A percentile compares a stretch with the other conserved stretches of the same genome.
Conservation (phyloP, 2,888 invertebrate genomes). For the Nasonovia ribisnigri region DNA sequence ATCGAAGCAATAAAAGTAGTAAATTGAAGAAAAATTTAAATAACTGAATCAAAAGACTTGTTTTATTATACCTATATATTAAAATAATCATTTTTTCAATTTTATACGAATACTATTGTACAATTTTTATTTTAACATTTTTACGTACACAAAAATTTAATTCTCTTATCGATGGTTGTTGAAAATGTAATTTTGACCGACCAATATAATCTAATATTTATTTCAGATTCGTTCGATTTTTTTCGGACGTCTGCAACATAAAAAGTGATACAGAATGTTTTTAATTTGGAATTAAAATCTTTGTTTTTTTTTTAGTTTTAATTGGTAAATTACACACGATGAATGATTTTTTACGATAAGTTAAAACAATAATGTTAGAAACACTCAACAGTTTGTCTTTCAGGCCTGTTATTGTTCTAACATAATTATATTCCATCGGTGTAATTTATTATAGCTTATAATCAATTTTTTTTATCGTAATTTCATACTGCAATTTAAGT, state of each 20-base stretch:
- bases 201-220: neutral
- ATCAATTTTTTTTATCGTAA: neutral
- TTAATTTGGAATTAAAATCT: conserved; percentile 18
- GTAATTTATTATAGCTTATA: neutral
- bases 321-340: neutral
- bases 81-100: conserved; percentile 56
- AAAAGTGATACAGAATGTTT: conserved; percentile 26
- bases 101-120: conserved; percentile 49
- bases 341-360: neutral
- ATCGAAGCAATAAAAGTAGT: conserved; percentile 57
- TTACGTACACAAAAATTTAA: conserved; percentile 30
- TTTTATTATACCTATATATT: conserved; percentile 37
- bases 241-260: neutral
- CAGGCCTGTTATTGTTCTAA: neutral
- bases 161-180: conserved; percentile 16
- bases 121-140: conserved; percentile 31
- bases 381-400: neutral
- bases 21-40: conserved; percentile 13
- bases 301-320: neutral
- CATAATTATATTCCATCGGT: neutral
- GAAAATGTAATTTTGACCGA: neutral
- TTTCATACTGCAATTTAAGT: neutral
- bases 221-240: neutral
- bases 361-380: neutral
- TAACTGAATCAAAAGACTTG: conserved; percentile 61